Base-by-base conservation (phyloP, 2,888 invertebrate genomes). In the Mesopsocus fuscifrons region DNA sequence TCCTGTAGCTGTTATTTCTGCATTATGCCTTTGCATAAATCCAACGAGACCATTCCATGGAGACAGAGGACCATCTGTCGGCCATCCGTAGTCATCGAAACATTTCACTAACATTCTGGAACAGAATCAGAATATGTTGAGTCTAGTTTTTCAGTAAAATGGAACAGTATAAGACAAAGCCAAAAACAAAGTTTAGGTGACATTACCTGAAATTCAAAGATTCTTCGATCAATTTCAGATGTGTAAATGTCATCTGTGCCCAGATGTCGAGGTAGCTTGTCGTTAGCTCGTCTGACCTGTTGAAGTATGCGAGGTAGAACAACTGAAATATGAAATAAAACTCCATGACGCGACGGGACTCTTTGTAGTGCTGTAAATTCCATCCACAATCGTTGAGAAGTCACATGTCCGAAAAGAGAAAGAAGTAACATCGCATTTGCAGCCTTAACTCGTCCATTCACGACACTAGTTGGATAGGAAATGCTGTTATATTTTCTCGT, bases 1-100 rank as follows among this genome's bases (percentile, higher is more conserved):
- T 2, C 57, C 65, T 52, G 68, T 59, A 47, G 68, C 67, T 26
- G 65, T 69, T 46, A 73, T 55, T 52, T 73, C 72, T 30, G 66
- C 53, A 51, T 66, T 62, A 18, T 58, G 59, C 11, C 68, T 64
- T 57, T 73, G 68, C 54, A 74, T 62, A 47, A 61, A 54, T 22
- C 73, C 73, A 49, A 67, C 61, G 44, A 71, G 60, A 13, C 68
- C 69, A 52, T 68, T 62, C 8, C 6, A 26, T 11, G 6, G 26
- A 11, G 8, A 6, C 53, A 72, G 74, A 8, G 69, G 61, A 8
- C 70, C 71, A 56, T 73, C 58, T 44, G 58, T 60, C 26, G 49
- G 46, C 63, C 65, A 70, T 9, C 73, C 73, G 55, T 69, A 73
- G 44, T 61, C 63, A 38, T 61, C 59, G 1, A 59, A 55, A 45